Conservation (phyloP, 2,797 vertebrate genomes). For the Enteromius anoplus region DNA sequence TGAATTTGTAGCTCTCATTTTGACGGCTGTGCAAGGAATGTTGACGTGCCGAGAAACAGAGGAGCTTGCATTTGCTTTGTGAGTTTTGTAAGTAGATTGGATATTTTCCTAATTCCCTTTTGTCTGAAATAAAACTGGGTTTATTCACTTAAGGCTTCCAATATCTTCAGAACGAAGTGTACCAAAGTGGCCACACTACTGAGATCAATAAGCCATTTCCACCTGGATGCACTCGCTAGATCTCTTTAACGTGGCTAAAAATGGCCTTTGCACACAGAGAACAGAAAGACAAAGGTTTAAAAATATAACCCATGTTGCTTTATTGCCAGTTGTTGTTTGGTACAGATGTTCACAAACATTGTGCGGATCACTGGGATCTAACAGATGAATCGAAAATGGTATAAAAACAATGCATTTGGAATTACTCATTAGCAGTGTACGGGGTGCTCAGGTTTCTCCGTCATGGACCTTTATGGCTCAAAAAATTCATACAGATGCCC, state of each 20-base stretch:
- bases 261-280: not conserved
- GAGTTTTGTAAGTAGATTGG: conserved; percentile 71
- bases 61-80: conserved; percentile 69
- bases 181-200: conserved; percentile 47
- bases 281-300: conserved; percentile 67
- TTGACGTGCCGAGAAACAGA: conserved; percentile 51
- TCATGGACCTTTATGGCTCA: conserved; percentile 58
- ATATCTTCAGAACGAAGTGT: conserved; percentile 57
- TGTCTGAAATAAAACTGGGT: conserved; percentile 68
- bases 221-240: conserved; percentile 18
- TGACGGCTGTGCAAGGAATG: not conserved
- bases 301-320: conserved; percentile 92
- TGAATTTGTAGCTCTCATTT: conserved; percentile 60
- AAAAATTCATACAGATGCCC: conserved; percentile 68
- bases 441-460: conserved; percentile 60
- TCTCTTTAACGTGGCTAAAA: conserved; percentile 43
- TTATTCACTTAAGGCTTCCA: conserved; percentile 60
- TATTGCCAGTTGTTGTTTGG: conserved; percentile 85
- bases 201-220: conserved; percentile 64
- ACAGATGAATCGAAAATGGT: conserved; percentile 63
- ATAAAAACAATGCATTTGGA: conserved; percentile 55
- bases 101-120: conserved; percentile 73
- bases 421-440: conserved; percentile 51
- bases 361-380: conserved; percentile 66
- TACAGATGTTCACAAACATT: conserved; percentile 78